Base-by-base conservation (phyloP, 2,797 vertebrate species). In the Lacerta agilis region DNA sequence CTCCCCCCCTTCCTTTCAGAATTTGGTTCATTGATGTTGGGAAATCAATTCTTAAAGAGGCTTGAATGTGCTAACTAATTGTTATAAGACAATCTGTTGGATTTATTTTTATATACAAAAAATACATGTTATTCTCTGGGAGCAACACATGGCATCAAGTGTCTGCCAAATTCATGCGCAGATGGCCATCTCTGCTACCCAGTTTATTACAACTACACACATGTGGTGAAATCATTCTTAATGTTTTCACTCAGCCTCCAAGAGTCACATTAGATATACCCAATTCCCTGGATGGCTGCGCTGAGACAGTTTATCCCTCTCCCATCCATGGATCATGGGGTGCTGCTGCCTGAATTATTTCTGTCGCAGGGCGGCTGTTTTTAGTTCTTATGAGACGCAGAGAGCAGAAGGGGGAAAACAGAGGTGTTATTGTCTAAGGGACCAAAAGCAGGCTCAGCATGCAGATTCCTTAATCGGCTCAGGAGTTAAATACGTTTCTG, bases 381-480 rank as follows among this genome's bases (percentile, higher is more conserved):
- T 18, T 36, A 18, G 17, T 33, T 18, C 20, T 7, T 23, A n/a
- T 43, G 17, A 55, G 64, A 29, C 18, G 72, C 15, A 38, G 25
- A 10, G 49, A 25, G 69, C 86, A 64, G 78, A 2, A 81, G 58
- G 69, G 69, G 69, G 69, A 9, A 18, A 43, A 81, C 69, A 85
- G 83, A 58, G n/a, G 4, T 76, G 33, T 82, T 76, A 41, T 89
- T 89, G 83, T 85, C 71, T 55, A 41, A 36, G 64, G 72, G 38
- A 38, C 29, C 69, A 36, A 75, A 55, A 23, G 82, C 55, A 25
- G 69, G 58, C 69, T 41, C n/a, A 41, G 78, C 83, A 27, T n/a
- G 41, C 49, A 73, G 83, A 55, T 8, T 38, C 88, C 78, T 76
- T 81, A 89, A 87, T 87, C 79, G 41, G 86, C 72, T 87, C 80